Evolutionary conservation across 2,888 invertebrate species (phyloP).

Genomic region (Eudasyphora cyanicolor): DNA sequence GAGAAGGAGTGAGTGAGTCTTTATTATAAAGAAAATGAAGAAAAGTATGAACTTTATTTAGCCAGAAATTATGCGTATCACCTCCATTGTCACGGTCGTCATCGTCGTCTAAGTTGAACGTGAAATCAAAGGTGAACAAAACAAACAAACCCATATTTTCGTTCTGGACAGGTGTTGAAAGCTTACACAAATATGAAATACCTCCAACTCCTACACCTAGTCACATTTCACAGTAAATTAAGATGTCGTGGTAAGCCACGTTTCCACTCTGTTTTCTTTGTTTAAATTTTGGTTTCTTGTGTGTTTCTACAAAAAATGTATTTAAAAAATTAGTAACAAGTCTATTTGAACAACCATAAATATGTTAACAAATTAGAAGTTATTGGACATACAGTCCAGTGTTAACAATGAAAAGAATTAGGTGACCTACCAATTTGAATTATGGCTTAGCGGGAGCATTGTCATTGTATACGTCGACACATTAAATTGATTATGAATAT

Average conservation of each 20-base stretch:
- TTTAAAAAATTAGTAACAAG: constrained; percentile 20
- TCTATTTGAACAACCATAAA: neutral
- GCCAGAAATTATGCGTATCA: constrained; percentile 15
- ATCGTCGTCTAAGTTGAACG: neutral
- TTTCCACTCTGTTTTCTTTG: neutral
- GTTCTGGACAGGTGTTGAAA: constrained; percentile 62
- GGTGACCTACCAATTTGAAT: constrained; percentile 12
- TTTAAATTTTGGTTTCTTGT: neutral
- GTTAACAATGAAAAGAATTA: constrained; percentile 16
- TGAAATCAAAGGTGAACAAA: neutral
- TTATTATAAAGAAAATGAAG: neutral
- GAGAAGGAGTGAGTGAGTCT: neutral
- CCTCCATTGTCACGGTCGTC: constrained; percentile 6
- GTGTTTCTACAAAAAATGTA: neutral
- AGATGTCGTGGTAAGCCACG: constrained; percentile 20
- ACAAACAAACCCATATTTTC: neutral
- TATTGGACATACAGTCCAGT: neutral
- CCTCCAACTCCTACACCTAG: neutral
- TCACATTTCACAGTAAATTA: neutral
- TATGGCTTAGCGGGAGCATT: neutral
- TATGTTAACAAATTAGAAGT: neutral
- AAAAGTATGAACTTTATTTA: constrained; percentile 7
- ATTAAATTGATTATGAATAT: constrained; percentile 7
- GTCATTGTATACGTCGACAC: neutral
- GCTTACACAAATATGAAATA: constrained; percentile 31